Conservation (phyloP, 2,888 invertebrate species). For the Leucophenga maculata region DNA sequence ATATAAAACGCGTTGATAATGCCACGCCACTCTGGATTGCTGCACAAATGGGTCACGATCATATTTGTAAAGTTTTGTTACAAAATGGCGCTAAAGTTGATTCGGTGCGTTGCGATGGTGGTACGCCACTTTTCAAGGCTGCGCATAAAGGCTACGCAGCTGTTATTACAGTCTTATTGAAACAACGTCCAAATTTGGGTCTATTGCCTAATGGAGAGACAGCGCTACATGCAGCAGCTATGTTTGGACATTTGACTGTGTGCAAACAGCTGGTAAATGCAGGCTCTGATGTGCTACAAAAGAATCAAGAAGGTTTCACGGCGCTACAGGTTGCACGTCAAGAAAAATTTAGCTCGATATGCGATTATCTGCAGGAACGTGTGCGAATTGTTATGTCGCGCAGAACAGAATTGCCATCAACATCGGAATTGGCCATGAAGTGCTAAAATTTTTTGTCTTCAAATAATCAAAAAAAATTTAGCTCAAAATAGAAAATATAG, state of each 20-base stretch:
- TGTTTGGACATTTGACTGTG: conserved; percentile 88
- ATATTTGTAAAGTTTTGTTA: conserved; percentile 83
- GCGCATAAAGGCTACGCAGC: conserved; percentile 94
- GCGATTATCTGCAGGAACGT: conserved; percentile 70
- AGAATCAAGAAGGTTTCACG: conserved; percentile 82
- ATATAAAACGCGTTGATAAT: conserved; percentile 84
- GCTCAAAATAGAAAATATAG: too few species aligned
- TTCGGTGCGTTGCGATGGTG: conserved; percentile 89
- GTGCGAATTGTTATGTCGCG: conserved; percentile 48
- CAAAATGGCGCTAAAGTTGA: conserved; percentile 86
- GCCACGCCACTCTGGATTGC: conserved; percentile 95
- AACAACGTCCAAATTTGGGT: conserved; percentile 85
- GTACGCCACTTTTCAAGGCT: conserved; percentile 94
- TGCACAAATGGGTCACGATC: conserved; percentile 94
- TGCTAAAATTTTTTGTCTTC: too few species aligned
- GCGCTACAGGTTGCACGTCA: conserved; percentile 78
- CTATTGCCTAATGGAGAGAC: conserved; percentile 92
- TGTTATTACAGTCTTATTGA: conserved; percentile 87
- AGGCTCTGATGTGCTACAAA: conserved; percentile 78
- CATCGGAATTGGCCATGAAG: too few species aligned
- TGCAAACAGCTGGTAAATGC: conserved; percentile 83
- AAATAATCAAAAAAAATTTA: too few species aligned
- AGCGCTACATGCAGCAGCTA: conserved; percentile 90
- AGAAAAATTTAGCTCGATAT: conserved; percentile 70
- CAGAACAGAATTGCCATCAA: too few species aligned